phyloP scores from a whole-genome alignment of 2,113 vertebrate species.

The Onychostruthus taczanowskii region DNA sequence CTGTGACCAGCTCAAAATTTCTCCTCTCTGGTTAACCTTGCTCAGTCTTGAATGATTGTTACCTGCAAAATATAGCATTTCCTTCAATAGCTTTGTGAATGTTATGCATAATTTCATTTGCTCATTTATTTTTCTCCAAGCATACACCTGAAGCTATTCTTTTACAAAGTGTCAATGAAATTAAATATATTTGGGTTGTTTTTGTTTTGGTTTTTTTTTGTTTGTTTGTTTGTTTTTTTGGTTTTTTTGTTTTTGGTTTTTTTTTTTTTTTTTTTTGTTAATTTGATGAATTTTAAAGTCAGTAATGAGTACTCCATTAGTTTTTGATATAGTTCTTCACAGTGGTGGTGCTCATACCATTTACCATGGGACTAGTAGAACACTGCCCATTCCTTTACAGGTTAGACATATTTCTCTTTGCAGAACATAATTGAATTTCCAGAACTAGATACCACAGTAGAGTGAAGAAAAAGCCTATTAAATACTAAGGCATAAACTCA shows the following conservation, averaged over 20 bases:
- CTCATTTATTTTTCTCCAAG: not conserved
- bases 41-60: not conserved
- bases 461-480: not conserved
- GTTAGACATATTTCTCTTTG: not conserved
- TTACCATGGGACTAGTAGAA: not conserved
- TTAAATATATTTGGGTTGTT: not conserved
- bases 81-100: not conserved
- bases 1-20: not conserved
- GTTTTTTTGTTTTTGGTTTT: not conserved
- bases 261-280: not conserved
- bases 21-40: not conserved
- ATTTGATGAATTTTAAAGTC: not conserved
- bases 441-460: not conserved
- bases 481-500: not conserved
- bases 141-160: not conserved
- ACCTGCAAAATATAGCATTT: not conserved
- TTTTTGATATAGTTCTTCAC: not conserved
- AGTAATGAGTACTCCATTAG: not conserved
- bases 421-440: not conserved
- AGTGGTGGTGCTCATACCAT: not conserved
- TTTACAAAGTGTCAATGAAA: not conserved
- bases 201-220: too few relatives aligned
- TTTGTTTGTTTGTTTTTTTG: too few relatives aligned
- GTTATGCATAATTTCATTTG: not conserved
- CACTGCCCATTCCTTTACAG: not conserved